Evolutionary conservation across 2,113 vertebrate species (phyloP).

Genomic region (Pica pica): DNA sequence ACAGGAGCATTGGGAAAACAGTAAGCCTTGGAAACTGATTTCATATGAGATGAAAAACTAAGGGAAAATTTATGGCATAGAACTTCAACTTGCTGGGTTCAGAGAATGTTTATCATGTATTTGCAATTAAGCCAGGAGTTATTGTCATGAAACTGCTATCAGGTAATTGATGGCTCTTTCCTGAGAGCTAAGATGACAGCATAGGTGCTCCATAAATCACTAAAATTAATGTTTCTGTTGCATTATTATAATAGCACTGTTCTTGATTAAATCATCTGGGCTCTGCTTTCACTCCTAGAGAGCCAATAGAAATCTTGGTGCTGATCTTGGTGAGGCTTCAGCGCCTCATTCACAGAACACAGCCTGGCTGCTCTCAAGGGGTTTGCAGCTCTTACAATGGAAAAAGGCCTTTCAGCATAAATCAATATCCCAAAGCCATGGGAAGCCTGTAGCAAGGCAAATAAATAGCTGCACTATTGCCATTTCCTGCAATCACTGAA

Average conservation of each 20-base stretch:
- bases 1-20: not conserved
- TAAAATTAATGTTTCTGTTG: not conserved
- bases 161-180: not conserved
- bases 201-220: not conserved
- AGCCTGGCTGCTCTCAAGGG: not conserved
- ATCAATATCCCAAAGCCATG: not conserved
- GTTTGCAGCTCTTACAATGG: not conserved
- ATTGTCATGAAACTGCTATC: not conserved
- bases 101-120: not conserved
- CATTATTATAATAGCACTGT: not conserved
- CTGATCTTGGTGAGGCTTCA: not conserved
- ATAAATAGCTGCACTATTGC: not conserved
- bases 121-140: conserved; percentile 1
- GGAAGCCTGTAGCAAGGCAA: not conserved
- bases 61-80: not conserved
- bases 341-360: not conserved
- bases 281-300: not conserved
- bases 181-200: not conserved
- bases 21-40: not conserved
- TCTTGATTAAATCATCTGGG: not conserved
- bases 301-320: not conserved
- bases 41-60: not conserved
- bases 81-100: not conserved
- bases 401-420: not conserved
- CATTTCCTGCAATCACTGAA: not conserved